Base-by-base conservation (phyloP, 23 tunicate species). In the Aplidium turbinatum region DNA sequence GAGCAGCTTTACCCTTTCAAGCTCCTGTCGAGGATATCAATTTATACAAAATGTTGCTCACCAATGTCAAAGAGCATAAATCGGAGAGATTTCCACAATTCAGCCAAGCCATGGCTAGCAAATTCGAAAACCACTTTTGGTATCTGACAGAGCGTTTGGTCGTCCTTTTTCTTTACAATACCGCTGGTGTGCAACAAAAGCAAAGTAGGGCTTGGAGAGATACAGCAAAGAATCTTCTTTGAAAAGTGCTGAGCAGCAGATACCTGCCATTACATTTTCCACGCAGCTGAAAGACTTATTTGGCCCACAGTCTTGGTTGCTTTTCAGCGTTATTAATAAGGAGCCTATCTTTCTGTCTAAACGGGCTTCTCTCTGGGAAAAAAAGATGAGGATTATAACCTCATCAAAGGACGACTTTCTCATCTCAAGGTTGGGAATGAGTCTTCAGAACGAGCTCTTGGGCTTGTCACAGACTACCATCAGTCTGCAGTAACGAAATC, bases 81-180 rank as follows among this genome's bases (percentile, higher is more conserved):
- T 60, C 67, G 30, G 67, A 30, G 21, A 22, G 31, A 4, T 9
- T 60, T 26, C 67, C 38, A 29, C 67, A 60, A 30, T 38, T 60
- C 6, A 60, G 67, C 67, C 67, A 60, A 60, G 67, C 35, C 21
- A 18, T 22, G 4, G 67, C 36, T 9, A 30, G 24, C 5, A 60
- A 60, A 38, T 60, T 60, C 5, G 67, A 60, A 60, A 60, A 29
- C 21, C 67, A 60, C 67, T 60, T 60, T 25, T 60, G 67, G 67
- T 60, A 60, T 60, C 19, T 60, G 35, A 60, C 67, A 4, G 67
- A 60, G 67, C 67, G 67, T 22, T 60, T 60, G 36, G 67, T 60
- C 21, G 21, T 7, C 21, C 22, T 53, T 53, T 19, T 4, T 19
- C 21, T 53, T 53, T 53, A n/a, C 21, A 29, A 38, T n/a, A 38